phyloP scores from a whole-genome alignment of 2,888 invertebrate species.

The Caenorhabditis japonica region DNA sequence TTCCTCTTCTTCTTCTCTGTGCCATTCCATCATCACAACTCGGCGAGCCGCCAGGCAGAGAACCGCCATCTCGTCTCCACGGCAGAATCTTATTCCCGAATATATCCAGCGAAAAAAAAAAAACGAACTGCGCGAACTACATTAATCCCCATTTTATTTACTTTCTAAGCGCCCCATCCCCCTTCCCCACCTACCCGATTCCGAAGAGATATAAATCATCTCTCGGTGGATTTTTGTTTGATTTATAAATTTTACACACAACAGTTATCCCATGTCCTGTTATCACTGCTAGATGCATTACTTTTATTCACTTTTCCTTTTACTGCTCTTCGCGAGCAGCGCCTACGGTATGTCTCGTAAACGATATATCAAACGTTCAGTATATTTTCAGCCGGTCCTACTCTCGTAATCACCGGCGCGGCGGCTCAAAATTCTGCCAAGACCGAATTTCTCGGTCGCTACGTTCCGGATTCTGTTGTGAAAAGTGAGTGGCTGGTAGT shows the following conservation, averaged over 20 bases:
- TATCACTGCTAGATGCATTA: slow-evolving; percentile 24
- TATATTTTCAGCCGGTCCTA: slow-evolving; percentile 32
- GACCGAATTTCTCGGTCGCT: slow-evolving; percentile 17
- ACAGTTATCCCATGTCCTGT: slow-evolving; percentile 21
- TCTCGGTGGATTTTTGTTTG: slow-evolving; percentile 19
- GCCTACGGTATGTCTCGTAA: slow-evolving; percentile 7
- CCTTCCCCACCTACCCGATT: slow-evolving; percentile 25
- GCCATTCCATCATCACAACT: slow-evolving; percentile 36
- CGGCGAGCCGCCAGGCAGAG: slow-evolving; percentile 28
- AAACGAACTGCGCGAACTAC: slow-evolving; percentile 31
- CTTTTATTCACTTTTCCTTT: slow-evolving; percentile 23
- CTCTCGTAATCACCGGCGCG: slow-evolving; percentile 29
- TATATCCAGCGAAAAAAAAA: slow-evolving; percentile 25
- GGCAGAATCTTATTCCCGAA: slow-evolving; percentile 9
- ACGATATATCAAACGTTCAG: not conserved
- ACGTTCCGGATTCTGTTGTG: slow-evolving; percentile 33
- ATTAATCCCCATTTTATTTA: slow-evolving; percentile 11
- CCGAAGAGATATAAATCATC: slow-evolving; percentile 28
- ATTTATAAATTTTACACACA: slow-evolving; percentile 9
- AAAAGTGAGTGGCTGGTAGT: slow-evolving; percentile 41
- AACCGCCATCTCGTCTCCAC: slow-evolving; percentile 20
- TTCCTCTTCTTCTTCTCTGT: slow-evolving; percentile 5
- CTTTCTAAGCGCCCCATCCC: too few relatives aligned
- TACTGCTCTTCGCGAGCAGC: slow-evolving; percentile 40
- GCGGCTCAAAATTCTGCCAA: slow-evolving; percentile 12